Base-by-base conservation (phyloP, 1,140 invertebrate species). In the Diorhabda carinulata region DNA sequence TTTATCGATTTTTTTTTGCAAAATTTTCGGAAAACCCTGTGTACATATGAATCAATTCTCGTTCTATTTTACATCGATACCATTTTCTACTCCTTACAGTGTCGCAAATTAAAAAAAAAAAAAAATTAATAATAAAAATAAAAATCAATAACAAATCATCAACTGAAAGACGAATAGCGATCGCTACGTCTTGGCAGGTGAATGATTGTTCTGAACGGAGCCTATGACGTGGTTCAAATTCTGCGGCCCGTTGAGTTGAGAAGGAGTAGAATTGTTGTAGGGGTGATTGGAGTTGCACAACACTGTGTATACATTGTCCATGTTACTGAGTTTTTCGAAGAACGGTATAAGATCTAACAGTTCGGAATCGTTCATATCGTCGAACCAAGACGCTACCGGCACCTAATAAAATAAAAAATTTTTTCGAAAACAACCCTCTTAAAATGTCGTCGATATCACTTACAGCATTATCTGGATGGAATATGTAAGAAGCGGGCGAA, bases 391-490 rank as follows among this genome's bases (percentile, higher is more conserved):
- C 80, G 93, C 93, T 68, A 98, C 95, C 81, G 96, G 95, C 82
- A 98, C 93, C 95, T 97, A 82, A 25, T 25, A 2, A 83, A 80
- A 78, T 42, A 69, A 72, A 62, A 64, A 42, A 44, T 5, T 52
- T 5, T 52, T n/a, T n/a, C n/a, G 3, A 52, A 4, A 8, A 52
- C 47, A 52, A 8, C 6, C n/a, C 2, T 3, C 47, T 0, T 52
- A 52, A 52, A 52, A 8, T 4, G 4, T 2, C 6, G 47, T 52
- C 47, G 6, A 52, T 52, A 52, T 59, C 74, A 91, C 93, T 93
- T 85, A 99, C 97, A 82, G 98, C 97, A 88, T 99, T 99, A 83
- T 99, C 95, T 81, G 98, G 97, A 91, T 99, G 98, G 91, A 99
- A 99, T 86, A 98, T 97, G 86, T 99, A 99, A 70, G 96, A 98